phyloP scores from a whole-genome alignment of 1,140 invertebrate genomes.

The Agrypnia vestita region DNA sequence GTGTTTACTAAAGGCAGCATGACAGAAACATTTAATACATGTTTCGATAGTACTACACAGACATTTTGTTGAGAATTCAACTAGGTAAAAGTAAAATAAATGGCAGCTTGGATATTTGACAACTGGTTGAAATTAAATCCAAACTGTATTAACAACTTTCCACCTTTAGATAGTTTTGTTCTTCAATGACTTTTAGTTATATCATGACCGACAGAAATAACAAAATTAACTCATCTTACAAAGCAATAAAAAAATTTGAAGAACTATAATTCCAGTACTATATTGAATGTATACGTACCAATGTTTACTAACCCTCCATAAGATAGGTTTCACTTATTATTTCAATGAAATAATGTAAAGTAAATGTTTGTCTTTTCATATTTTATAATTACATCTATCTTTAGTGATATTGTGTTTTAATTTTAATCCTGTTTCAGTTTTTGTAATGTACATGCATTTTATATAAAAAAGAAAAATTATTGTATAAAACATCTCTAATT shows the following conservation, averaged over 20 bases:
- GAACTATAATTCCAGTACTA: slow-evolving; percentile 25
- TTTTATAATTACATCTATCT: slow-evolving; percentile 39
- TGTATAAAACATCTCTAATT: too few relatives aligned
- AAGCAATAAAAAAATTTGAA: slow-evolving; percentile 17
- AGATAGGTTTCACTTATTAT: slow-evolving; percentile 15
- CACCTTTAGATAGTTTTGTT: not conserved
- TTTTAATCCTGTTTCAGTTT: not conserved
- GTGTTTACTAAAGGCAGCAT: too few relatives aligned
- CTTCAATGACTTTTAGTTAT: not conserved
- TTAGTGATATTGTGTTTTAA: slow-evolving; percentile 27
- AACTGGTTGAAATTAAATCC: too few relatives aligned
- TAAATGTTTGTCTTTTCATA: slow-evolving; percentile 21
- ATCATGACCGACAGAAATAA: not conserved
- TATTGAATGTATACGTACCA: slow-evolving; percentile 19
- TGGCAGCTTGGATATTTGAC: too few relatives aligned
- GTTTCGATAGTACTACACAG: too few relatives aligned
- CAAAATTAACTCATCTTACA: not conserved
- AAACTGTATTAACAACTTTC: not conserved
- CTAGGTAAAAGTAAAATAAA: too few relatives aligned
- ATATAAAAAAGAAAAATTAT: too few relatives aligned
- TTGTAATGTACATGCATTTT: not conserved
- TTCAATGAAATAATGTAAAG: slow-evolving; percentile 38
- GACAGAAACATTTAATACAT: too few relatives aligned
- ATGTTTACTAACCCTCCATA: slow-evolving; percentile 25
- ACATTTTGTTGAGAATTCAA: too few relatives aligned